Evolutionary conservation across 37 sponge, comb jelly and placozoan genomes (phyloP).

Genomic region (Geodia barretti): DNA sequence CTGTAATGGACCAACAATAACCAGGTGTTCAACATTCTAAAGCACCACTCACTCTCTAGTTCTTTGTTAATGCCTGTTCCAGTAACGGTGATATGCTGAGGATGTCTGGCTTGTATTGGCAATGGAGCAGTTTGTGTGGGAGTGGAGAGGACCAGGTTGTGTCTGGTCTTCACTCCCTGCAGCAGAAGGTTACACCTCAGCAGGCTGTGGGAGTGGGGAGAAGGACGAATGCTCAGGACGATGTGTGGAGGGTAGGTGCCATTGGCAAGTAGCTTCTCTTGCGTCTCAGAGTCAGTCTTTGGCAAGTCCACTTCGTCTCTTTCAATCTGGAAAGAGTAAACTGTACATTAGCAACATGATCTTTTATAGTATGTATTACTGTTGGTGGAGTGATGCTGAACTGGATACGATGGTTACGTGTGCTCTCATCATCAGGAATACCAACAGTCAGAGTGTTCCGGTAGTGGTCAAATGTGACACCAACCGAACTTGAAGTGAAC

Average conservation of each 20-base stretch:
- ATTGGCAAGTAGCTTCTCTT: background rate
- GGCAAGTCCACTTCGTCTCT: background rate
- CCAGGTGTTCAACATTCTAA: no score
- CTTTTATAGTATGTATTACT: no score
- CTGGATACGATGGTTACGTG: background rate
- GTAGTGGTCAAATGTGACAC: constrained; percentile 3
- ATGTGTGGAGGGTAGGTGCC: background rate
- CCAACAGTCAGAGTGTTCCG: background rate
- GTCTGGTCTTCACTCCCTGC: background rate
- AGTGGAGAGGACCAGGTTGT: background rate
- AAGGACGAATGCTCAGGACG: background rate
- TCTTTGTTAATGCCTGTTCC: no score
- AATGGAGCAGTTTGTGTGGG: background rate
- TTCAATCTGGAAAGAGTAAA: background rate
- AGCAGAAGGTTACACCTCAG: background rate
- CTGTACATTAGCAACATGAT: no score
- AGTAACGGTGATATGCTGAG: no score
- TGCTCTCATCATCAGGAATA: background rate
- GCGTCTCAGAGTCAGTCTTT: no score
- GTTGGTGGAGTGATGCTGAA: background rate
- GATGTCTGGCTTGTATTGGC: no score
- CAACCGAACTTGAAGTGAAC: background rate
- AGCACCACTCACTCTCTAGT: no score
- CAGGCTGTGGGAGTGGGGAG: background rate
- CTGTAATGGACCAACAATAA: no score